Conservation (phyloP, 2,888 invertebrate species). For the Neria commutata region DNA sequence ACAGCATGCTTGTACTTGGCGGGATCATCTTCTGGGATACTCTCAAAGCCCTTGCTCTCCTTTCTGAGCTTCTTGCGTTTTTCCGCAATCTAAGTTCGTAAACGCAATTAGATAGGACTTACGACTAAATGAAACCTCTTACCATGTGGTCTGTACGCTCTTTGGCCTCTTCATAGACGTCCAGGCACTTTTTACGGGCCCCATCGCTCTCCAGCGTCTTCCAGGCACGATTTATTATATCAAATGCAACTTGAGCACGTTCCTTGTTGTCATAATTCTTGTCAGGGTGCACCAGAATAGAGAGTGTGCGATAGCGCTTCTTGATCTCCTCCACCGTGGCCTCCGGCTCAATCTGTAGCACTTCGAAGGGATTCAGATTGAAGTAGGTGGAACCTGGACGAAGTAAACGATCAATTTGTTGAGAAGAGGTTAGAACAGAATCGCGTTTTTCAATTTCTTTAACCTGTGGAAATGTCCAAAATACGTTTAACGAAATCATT, state of each 20-base stretch:
- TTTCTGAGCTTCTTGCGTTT: constrained; percentile 94
- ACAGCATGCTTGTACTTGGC: constrained; percentile 88
- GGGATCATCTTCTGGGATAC: constrained; percentile 88
- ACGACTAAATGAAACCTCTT: constrained; percentile 37
- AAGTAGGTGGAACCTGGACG: constrained; percentile 98
- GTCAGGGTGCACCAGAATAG: constrained; percentile 98
- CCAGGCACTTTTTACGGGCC: constrained; percentile 90
- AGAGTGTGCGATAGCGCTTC: constrained; percentile 94
- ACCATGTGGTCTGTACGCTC: constrained; percentile 93
- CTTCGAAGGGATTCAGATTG: constrained; percentile 96
- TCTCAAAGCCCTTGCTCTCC: constrained; percentile 76
- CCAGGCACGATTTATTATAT: constrained; percentile 93
- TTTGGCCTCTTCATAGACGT: constrained; percentile 96
- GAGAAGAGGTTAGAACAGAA: constrained; percentile 92
- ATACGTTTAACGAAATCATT: constrained; percentile 1
- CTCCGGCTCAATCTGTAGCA: constrained; percentile 88
- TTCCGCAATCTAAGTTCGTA: constrained; percentile 75
- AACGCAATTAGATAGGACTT: constrained; percentile 1
- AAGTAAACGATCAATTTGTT: constrained; percentile 94
- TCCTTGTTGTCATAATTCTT: constrained; percentile 97
- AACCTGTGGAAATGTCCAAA: constrained; percentile 70
- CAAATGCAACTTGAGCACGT: constrained; percentile 90
- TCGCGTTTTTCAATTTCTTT: constrained; percentile 99
- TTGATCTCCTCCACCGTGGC: constrained; percentile 89
- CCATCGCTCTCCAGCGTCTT: constrained; percentile 95